Evolutionary conservation across 2,888 invertebrate species (phyloP), one percentile per base, ranked within the genome.

Genomic region (Pterobdella sp.): DNA sequence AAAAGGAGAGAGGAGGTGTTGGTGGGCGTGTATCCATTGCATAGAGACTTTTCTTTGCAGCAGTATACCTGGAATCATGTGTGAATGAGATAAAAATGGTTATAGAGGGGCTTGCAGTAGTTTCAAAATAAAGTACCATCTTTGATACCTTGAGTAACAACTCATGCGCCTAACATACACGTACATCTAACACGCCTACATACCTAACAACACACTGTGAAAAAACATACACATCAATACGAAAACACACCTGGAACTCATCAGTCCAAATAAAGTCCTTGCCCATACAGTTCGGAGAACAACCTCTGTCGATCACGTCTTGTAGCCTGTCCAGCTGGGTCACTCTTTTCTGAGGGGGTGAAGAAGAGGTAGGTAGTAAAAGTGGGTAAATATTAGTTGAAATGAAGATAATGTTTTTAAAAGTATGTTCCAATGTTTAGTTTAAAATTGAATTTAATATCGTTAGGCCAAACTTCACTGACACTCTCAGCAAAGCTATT

Each of bases 191-290:
- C 49, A 42, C 10, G 10, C 7, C 22, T 14, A 7, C 49, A 42
- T 42, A 42, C 49, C 49, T 14, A 14, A 42, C 49, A 42, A 42
- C 10, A 42, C 22, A 42, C 49, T 22, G 22, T 42, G 22, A 42
- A 42, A 42, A 42, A 42, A 22, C 22, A 42, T 22, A 14, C 7
- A 7, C 22, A 42, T 7, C 7, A 22, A 7, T 42, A 22, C 22
- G 22, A 42, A 14, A 42, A 7, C 49, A 56, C 10, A 56, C 60
- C 63, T 76, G 76, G 73, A 78, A 78, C 34, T 78, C 76, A 29
- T 78, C 77, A 0, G 77, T 78, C 77, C 77, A 78, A 31, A 78
- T 75, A 71, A 76, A 78, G 7, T 52, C 42, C 7, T 74, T 67
- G 4, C 66, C 72, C 26, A 64, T 68, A 52, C 78, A 78, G 72